These are phyloP conservation scores for Pemphigus obesinymphae DNA, from an alignment of 1,140 invertebrate genomes.

Conservation along the genomic window DNA sequence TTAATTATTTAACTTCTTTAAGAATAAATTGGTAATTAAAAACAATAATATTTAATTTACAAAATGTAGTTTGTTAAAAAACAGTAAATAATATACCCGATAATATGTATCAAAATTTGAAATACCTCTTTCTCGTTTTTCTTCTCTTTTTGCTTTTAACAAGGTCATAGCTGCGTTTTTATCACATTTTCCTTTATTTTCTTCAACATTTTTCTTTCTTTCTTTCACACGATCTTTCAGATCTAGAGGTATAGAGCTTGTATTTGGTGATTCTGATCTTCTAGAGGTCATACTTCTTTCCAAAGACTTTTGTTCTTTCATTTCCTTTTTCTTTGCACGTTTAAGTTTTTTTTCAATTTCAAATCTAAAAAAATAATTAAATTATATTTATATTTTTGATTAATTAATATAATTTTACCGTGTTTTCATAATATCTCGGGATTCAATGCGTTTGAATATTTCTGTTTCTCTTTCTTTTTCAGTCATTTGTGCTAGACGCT, in stretches of 20 bases:
- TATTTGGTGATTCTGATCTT: constrained; percentile 51
- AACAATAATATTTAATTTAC: too few species aligned
- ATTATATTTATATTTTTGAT: not conserved
- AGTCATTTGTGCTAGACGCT: constrained; percentile 82
- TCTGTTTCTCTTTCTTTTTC: constrained; percentile 96
- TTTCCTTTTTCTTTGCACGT: constrained; percentile 75
- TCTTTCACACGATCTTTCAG: constrained; percentile 79
- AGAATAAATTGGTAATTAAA: too few species aligned
- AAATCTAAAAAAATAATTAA: constrained; percentile 61
- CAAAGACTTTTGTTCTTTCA: constrained; percentile 60
- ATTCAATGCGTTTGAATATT: constrained; percentile 92
- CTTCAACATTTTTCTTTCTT: constrained; percentile 86
- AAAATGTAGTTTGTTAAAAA: too few species aligned
- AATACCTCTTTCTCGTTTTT: constrained; percentile 65
- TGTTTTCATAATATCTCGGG: constrained; percentile 86
- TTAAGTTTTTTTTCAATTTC: constrained; percentile 93
- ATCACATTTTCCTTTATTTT: constrained; percentile 72
- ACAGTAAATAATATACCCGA: too few species aligned
- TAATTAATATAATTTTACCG: constrained; percentile 53
- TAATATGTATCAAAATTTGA: not conserved
- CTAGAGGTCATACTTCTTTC: constrained; percentile 52
- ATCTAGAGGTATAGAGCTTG: constrained; percentile 54
- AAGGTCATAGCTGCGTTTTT: constrained; percentile 89
- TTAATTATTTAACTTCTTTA: too few species aligned
- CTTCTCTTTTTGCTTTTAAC: constrained; percentile 82